Base-by-base conservation (phyloP, 2,113 vertebrate genomes). In the Rhegmatorhina hoffmannsi region DNA sequence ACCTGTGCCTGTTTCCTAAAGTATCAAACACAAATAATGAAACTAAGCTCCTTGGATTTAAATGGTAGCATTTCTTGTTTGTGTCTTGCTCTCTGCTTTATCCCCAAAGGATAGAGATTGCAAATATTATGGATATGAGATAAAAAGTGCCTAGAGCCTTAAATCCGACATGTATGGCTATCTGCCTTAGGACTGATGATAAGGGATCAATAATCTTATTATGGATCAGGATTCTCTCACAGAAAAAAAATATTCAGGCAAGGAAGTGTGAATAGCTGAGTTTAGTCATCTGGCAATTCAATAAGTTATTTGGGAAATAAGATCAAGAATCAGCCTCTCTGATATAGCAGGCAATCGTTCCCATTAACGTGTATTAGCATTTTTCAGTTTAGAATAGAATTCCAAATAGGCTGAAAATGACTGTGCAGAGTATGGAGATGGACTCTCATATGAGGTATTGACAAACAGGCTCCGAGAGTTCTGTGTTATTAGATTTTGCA, bases 361-460 rank as follows among this genome's bases (percentile, higher is more conserved):
- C 96, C 79, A 91, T 94, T 95, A 96, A 94, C 2, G 81, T 85
- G 92, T 87, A 97, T 97, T 96, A 97, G 44, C 84, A 92, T 86
- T 93, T 97, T 95, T 94, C 87, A 96, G 94, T 97, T 96, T 93
- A 84, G 80, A 88, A 53, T 49, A 84, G 95, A 95, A 94, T 93
- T 95, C 73, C 49, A 91, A 92, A 92, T 55, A 79, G 84, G 67
- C 82, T 62, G 52, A 79, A 96, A 97, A 97, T 96, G 83, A 90
- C 75, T 84, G 28, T 85, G 94, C 67, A 70, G 38, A 90, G 80
- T 44, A 58, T 52, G 87, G 94, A 94, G 84, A 89, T 77, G 86
- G 75, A 53, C 90, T 96, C 40, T 28, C 52, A 46, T 34, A 89
- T 69, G 66, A 89, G 49, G 75, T 91, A 95, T 94, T 94, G 92